Base-by-base conservation (phyloP, 2,113 vertebrate species). In the Mixornis gularis region DNA sequence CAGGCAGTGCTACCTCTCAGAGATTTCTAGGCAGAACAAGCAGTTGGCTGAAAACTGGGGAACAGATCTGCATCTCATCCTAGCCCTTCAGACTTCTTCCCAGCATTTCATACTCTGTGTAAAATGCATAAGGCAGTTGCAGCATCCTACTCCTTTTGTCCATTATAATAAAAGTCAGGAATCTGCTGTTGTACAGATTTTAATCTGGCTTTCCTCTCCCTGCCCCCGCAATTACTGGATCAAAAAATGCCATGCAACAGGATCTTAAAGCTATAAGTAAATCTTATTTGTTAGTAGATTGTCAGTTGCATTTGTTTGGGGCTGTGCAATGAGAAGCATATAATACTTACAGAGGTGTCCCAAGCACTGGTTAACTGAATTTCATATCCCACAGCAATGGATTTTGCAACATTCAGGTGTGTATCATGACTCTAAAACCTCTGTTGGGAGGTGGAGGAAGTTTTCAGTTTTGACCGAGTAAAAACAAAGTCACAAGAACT, bases 121-220 rank as follows among this genome's bases (percentile, higher is more conserved):
- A 90, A 92, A 64, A 49, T 40, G 66, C 55, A 59, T 48, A 71
- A 12, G 46, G 32, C 46, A 44, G 30, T 41, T 86, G 77, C 13
- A 83, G 38, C n/a, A 80, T 92, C 62, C 51, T 85, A 85, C 36
- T 95, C 76, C 63, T 86, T 90, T 63, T 93, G 22, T 38, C 21
- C 74, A 20, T 52, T 83, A 18, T 71, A 86, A 90, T 78, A 34
- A 70, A 91, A 85, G 43, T 60, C 81, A 88, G 49, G 44, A 82
- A 83, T 89, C 32, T 93, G 72, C 76, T 88, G 79, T 90, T 86
- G 73, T 29, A n/a, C 21, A 93, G 66, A 58, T 89, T 95, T 89
- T 95, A 89, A 91, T 91, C 48, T 96, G 56, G 3, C 27, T 94
- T 95, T 81, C 76, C 83, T 20, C 12, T 24, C 5, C 30, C 7